These are phyloP conservation scores for Embiotoca jacksoni DNA, from an alignment of 2,113 vertebrate genomes.

Conservation along the genomic window DNA sequence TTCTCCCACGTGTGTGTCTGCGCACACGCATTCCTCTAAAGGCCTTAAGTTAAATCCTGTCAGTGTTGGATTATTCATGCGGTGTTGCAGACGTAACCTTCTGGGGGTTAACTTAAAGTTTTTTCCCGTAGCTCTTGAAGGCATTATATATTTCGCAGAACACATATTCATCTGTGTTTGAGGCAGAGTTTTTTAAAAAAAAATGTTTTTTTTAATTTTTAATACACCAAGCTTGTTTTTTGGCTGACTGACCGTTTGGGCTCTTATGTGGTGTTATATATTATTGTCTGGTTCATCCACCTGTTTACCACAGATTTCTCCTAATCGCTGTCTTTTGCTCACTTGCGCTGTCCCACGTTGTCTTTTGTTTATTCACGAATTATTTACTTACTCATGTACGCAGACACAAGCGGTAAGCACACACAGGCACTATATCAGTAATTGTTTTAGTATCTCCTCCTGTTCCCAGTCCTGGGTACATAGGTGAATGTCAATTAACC, in stretches of 20 bases:
- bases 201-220: background rate
- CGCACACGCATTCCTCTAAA: conserved; percentile 31
- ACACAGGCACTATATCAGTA: background rate
- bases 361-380: background rate
- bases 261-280: conserved; percentile 10
- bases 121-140: conserved; percentile 34
- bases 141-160: conserved; percentile 46
- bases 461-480: conserved; percentile 10
- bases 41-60: conserved; percentile 56
- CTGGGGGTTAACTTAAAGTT: conserved; percentile 44
- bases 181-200: background rate
- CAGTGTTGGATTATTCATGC: conserved; percentile 73
- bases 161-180: conserved; percentile 30
- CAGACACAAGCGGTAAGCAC: background rate
- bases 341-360: background rate
- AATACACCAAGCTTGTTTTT: conserved; percentile 18
- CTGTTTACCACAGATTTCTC: background rate
- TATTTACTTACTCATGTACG: background rate
- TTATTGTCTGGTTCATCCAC: conserved; percentile 17
- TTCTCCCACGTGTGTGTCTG: conserved; percentile 2
- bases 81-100: conserved; percentile 65
- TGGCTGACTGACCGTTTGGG: conserved; percentile 43
- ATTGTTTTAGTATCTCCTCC: conserved; percentile 21
- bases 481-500: conserved; percentile 41
- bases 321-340: conserved; percentile 3